These are phyloP conservation scores for Aspidiotus destructor DNA, from an alignment of 2,888 invertebrate genomes.

Conservation along the genomic window DNA sequence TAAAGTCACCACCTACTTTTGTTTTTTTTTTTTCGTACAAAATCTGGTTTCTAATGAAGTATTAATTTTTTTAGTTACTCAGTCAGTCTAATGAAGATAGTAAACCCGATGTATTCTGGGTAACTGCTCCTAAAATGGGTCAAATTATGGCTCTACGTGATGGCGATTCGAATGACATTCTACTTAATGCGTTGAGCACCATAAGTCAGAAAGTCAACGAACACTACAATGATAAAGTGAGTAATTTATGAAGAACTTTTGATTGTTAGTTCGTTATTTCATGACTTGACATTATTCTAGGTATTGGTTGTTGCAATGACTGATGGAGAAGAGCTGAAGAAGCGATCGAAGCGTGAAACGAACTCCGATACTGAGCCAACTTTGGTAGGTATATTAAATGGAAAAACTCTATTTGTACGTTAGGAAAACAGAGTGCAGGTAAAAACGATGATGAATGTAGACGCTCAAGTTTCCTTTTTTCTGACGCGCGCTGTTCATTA, in stretches of 20 bases:
- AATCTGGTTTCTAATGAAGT: not conserved
- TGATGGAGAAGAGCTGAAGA: not conserved
- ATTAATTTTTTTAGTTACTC: slow-evolving; percentile 38
- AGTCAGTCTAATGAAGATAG: slow-evolving; percentile 49
- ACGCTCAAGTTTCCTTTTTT: too few species aligned
- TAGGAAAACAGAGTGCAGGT: too few species aligned
- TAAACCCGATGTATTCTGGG: slow-evolving; percentile 56
- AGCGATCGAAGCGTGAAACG: not conserved
- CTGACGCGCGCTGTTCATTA: too few species aligned
- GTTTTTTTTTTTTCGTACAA: not conserved
- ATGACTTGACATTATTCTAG: not conserved
- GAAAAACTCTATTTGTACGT: too few species aligned
- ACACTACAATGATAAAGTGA: slow-evolving; percentile 43
- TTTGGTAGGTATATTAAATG: not conserved
- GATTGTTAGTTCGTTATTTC: not conserved
- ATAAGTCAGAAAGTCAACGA: slow-evolving; percentile 49
- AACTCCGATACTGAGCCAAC: not conserved
- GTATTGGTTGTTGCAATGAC: not conserved
- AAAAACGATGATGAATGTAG: too few species aligned
- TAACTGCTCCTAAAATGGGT: slow-evolving; percentile 54
- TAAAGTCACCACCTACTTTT: not conserved
- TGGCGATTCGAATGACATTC: slow-evolving; percentile 55
- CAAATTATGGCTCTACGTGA: slow-evolving; percentile 56
- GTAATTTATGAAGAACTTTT: not conserved
- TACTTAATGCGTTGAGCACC: slow-evolving; percentile 47